Base-by-base conservation (phyloP, 2,113 vertebrate species). In the Xenopus laevis region DNA sequence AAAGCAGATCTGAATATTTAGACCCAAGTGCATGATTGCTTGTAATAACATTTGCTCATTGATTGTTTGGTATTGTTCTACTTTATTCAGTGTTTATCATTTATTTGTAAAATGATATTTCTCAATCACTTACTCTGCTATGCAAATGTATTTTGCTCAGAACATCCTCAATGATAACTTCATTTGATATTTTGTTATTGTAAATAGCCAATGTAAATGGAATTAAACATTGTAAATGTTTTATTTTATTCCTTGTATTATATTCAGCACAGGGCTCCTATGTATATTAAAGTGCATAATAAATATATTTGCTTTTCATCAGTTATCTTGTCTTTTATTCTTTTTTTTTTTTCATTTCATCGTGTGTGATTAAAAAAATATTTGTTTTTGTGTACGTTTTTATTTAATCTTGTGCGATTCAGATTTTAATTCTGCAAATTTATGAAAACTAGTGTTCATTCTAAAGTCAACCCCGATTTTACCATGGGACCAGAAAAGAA, bases 231-330 rank as follows among this genome's bases (percentile, higher is more conserved):
- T 95, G 93, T 89, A 93, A 93, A 90, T 93, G 92, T 91, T 90
- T 92, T 92, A 92, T 93, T 92, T 86, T 91, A 94, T 94, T 96
- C 93, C 93, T 93, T 97, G 96, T 96, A 95, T 93, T 90, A 96
- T 96, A 97, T 93, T 89, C 92, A 92, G 91, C 91, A 0, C 89
- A 91, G 92, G 55, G 92, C 92, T 90, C 92, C 89, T 92, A 91
- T 95, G 94, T 95, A 96, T 97, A 98, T 96, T 93, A 95, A 96
- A 96, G 92, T 95, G 94, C 96, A 96, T 94, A 98, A 99, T 99
- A 99, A 98, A 99, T 97, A 95, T 97, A 97, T 97, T 98, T 98
- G 96, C 96, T 96, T 97, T 97, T 94, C 93, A 94, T 93, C 93
- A 47, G 46, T 50, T 50, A 16, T 50, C 47, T 50, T 16, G 33